Percentiles rank a stretch among this genome's conserved stretches.
Evolutionary conservation across 2,888 invertebrate species (phyloP).

Genomic region (Melolontha melolontha): DNA sequence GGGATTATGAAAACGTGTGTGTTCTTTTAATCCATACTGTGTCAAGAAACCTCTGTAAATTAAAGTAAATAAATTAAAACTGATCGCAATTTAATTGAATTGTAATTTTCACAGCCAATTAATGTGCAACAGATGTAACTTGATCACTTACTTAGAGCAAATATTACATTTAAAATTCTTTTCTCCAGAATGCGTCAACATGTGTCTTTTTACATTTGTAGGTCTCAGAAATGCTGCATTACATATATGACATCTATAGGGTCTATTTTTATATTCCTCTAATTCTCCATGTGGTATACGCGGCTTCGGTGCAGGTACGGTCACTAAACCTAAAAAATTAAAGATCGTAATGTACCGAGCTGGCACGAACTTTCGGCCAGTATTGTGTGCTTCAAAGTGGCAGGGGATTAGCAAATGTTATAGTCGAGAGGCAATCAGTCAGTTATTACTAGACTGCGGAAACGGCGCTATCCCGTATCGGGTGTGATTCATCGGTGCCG

Average conservation of each 20-base stretch:
- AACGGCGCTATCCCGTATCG: too few relatives aligned
- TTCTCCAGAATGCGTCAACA: constrained; percentile 59
- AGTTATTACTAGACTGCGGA: too few relatives aligned
- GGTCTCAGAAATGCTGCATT: constrained; percentile 69
- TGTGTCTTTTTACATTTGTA: constrained; percentile 69
- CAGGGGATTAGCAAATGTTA: too few relatives aligned
- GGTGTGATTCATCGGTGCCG: too few relatives aligned
- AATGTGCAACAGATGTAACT: constrained; percentile 14
- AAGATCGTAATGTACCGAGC: background rate
- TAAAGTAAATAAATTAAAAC: background rate
- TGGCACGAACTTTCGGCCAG: too few relatives aligned
- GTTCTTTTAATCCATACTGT: constrained; percentile 57
- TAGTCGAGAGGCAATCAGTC: too few relatives aligned
- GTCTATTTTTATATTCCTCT: constrained; percentile 57
- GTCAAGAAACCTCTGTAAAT: constrained; percentile 56
- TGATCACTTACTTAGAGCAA: constrained; percentile 60
- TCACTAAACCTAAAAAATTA: constrained; percentile 50
- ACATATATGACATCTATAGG: constrained; percentile 65
- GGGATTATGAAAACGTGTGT: constrained; percentile 59
- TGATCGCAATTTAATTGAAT: background rate
- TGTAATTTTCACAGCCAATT: background rate
- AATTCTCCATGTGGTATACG: constrained; percentile 46
- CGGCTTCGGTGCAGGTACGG: constrained; percentile 53
- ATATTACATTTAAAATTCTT: constrained; percentile 60
- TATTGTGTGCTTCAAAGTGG: too few relatives aligned